Evolutionary conservation across 2,888 invertebrate genomes (phyloP).

Genomic region (Cephus runcator): DNA sequence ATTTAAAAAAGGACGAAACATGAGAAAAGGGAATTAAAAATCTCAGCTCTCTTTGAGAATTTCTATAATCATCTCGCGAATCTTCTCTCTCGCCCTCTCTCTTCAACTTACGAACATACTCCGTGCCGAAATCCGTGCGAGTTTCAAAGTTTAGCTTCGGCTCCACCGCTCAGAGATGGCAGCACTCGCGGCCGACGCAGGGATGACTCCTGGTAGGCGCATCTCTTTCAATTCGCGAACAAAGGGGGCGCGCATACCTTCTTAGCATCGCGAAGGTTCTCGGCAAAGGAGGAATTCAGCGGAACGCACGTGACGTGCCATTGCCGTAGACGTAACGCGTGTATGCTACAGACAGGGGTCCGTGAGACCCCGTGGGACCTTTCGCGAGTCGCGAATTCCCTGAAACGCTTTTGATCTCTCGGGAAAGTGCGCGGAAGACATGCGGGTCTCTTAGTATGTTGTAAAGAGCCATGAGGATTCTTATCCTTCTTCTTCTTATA

Average conservation of each 20-base stretch:
- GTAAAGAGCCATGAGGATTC: conserved; percentile 1
- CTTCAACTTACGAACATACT: not conserved
- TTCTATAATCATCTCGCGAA: not conserved
- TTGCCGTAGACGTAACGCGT: not conserved
- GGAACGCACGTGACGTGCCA: not conserved
- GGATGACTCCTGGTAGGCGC: not conserved
- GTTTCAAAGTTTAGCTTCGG: not conserved
- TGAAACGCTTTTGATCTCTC: conserved; percentile 34
- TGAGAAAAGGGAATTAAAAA: not conserved
- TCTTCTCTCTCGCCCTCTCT: not conserved
- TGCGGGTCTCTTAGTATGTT: not conserved
- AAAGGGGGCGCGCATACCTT: not conserved
- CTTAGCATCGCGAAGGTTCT: not conserved
- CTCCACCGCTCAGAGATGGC: not conserved
- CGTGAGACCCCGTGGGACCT: not conserved
- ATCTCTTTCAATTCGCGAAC: not conserved
- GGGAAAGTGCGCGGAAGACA: conserved; percentile 28
- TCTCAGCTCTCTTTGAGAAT: not conserved
- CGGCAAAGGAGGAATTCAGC: not conserved
- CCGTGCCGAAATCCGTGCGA: not conserved
- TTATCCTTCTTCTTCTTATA: not conserved
- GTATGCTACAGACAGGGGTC: not conserved
- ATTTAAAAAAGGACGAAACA: not conserved
- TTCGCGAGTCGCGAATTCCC: conserved; percentile 23
- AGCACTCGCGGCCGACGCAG: not conserved